phyloP scores from a whole-genome alignment of 2,113 vertebrate species.

The Pangasianodon gigas region DNA sequence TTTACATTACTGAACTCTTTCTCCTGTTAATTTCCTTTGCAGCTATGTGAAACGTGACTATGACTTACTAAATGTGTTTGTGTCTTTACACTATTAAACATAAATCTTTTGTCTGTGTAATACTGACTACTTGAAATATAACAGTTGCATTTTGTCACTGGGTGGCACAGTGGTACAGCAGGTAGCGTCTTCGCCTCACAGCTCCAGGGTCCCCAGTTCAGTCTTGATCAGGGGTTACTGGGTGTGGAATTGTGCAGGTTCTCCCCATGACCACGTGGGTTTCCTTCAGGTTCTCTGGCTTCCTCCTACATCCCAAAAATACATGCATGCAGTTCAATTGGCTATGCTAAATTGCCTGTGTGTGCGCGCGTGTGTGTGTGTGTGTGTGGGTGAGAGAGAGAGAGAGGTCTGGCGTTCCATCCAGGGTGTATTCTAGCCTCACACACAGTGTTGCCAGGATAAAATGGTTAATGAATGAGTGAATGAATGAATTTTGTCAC shows the following conservation, averaged over 20 bases:
- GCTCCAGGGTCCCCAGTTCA: neutral
- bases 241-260: neutral
- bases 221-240: neutral
- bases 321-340: neutral
- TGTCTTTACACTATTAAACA: slow-evolving; percentile 42
- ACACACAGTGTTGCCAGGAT: neutral
- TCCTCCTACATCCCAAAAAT: neutral
- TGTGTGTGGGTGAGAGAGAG: neutral
- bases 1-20: slow-evolving; percentile 34
- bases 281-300: neutral
- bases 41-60: neutral
- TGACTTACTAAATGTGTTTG: slow-evolving; percentile 36
- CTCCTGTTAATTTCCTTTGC: slow-evolving; percentile 22
- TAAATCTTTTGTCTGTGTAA: slow-evolving; percentile 25
- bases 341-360: neutral
- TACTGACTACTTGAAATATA: slow-evolving; percentile 1
- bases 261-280: neutral
- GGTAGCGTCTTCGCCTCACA: neutral
- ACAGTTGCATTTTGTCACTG: neutral
- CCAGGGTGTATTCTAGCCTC: neutral
- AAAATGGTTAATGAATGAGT: neutral
- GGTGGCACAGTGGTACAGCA: neutral
- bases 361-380: neutral
- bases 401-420: too few relatives aligned
- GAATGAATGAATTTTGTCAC: neutral